Conservation (phyloP, 1,140 invertebrate genomes). For the Formica selysi region DNA sequence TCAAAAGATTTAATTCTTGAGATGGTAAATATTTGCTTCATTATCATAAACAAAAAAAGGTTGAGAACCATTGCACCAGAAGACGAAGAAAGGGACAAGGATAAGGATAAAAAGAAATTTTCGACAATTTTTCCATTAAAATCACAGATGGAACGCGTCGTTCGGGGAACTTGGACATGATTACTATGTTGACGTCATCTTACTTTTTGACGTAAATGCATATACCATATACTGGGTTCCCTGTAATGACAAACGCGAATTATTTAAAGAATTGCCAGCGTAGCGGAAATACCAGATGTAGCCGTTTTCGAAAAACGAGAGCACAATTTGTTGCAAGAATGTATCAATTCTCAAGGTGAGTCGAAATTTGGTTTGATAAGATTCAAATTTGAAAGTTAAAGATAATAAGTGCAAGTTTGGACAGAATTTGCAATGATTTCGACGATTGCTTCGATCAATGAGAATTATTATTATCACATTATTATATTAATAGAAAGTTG, state of each 20-base stretch:
- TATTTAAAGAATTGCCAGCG: constrained; percentile 49
- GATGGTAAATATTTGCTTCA: neutral
- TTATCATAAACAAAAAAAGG: neutral
- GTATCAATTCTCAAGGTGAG: constrained; percentile 17
- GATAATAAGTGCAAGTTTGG: neutral
- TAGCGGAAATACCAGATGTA: constrained; percentile 49
- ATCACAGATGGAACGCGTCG: neutral
- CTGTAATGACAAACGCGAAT: neutral
- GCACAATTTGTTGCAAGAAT: neutral
- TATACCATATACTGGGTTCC: neutral
- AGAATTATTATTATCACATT: neutral
- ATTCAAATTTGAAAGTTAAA: neutral
- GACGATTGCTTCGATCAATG: constrained; percentile 1
- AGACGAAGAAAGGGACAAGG: constrained; percentile 48
- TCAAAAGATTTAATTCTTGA: neutral
- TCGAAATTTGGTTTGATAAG: neutral
- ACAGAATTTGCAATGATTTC: neutral
- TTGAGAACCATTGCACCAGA: constrained; percentile 45
- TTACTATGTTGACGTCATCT: neutral
- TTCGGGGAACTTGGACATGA: neutral
- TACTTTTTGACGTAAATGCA: constrained; percentile 17
- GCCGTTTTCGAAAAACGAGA: constrained; percentile 36
- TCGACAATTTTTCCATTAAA: constrained; percentile 25
- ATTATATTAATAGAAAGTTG: constrained; percentile 13
- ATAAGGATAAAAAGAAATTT: constrained; percentile 17